Evolutionary conservation across 2,797 vertebrate genomes (phyloP).

Genomic region (Synaphobranchus kaupii): DNA sequence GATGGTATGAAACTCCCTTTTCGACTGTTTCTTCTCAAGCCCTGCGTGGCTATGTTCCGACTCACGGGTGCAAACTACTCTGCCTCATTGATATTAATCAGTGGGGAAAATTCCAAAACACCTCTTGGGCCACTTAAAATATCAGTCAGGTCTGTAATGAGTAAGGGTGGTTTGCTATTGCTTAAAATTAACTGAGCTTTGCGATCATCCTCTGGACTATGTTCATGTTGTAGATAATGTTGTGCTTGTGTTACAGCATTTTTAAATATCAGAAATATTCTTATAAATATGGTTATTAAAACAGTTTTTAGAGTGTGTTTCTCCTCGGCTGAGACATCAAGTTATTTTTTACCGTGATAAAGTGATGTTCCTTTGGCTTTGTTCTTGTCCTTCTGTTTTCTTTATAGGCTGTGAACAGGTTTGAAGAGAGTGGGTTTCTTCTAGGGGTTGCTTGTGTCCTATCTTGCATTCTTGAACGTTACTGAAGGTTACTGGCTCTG

Average conservation of each 20-base stretch:
- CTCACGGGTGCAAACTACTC: slow-evolving; percentile 3
- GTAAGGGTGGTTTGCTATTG: neutral
- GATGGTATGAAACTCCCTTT: neutral
- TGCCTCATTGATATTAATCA: slow-evolving; percentile 13
- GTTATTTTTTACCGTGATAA: neutral
- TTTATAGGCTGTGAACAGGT: neutral
- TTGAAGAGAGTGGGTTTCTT: neutral
- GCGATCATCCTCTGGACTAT: neutral
- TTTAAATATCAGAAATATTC: neutral
- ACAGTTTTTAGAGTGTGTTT: neutral
- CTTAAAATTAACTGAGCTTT: neutral
- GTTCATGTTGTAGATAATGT: neutral
- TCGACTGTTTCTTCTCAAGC: slow-evolving; percentile 22
- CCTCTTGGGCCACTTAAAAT: slow-evolving; percentile 23
- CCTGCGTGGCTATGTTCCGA: slow-evolving; percentile 18
- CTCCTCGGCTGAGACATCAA: neutral
- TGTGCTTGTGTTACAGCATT: neutral
- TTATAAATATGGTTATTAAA: neutral
- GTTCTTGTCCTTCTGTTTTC: neutral
- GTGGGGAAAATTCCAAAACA: slow-evolving; percentile 16
- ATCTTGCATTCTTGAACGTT: neutral
- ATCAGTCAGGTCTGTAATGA: neutral
- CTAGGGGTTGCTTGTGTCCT: neutral
- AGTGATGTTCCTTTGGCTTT: neutral
- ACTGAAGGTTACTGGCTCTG: neutral